Evolutionary conservation across 2,113 vertebrate species (phyloP).

Genomic region (Sylvia atricapilla): DNA sequence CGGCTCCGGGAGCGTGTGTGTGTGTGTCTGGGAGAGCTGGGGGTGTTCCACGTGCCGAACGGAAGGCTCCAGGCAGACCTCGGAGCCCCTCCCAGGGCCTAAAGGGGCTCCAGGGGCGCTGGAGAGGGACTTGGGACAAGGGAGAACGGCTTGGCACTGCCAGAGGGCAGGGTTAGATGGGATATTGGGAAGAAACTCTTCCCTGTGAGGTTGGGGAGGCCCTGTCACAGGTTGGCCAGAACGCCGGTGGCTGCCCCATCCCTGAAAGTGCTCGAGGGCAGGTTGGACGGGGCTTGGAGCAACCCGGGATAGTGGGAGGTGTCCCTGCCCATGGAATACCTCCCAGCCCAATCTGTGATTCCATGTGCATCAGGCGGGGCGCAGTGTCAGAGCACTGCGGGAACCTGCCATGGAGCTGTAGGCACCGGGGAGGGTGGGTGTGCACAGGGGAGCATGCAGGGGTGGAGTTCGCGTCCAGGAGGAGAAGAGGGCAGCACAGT

Average conservation of each 20-base stretch:
- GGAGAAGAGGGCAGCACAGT: not conserved
- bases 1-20: not conserved
- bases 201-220: not conserved
- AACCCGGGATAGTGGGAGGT: not conserved
- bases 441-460: too few relatives aligned
- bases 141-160: not conserved
- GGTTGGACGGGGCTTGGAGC: not conserved
- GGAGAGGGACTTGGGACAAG: not conserved
- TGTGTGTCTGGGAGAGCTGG: not conserved
- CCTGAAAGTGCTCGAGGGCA: not conserved
- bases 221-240: not conserved
- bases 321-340: not conserved
- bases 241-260: too few relatives aligned
- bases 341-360: not conserved
- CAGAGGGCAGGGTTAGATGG: not conserved
- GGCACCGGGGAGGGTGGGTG: too few relatives aligned
- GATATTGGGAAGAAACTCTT: not conserved
- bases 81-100: not conserved
- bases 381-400: not conserved
- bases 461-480: fast-evolving
- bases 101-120: not conserved
- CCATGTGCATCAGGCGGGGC: not conserved
- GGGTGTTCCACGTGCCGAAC: not conserved
- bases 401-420: not conserved
- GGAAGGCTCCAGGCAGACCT: not conserved